These are phyloP conservation scores for Geothlypis trichas DNA, from an alignment of 2,113 vertebrate genomes.

Conservation along the genomic window DNA sequence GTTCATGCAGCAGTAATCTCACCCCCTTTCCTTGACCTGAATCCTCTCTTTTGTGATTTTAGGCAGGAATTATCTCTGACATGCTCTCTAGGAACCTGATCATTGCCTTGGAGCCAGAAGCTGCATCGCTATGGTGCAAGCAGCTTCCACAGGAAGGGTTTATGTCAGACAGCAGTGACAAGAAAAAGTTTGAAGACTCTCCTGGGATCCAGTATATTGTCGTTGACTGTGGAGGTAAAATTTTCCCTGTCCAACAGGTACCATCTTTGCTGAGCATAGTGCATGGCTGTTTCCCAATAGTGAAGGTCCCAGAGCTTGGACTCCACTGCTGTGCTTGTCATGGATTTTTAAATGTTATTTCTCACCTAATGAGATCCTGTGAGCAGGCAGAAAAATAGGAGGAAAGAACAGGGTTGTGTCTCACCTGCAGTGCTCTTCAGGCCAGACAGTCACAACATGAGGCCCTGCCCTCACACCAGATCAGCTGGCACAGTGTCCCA, in stretches of 20 bases:
- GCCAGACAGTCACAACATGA: neutral
- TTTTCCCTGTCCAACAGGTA: neutral
- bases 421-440: neutral
- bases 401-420: neutral
- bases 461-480: neutral
- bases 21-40: neutral
- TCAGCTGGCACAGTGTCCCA: neutral
- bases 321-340: neutral
- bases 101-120: constrained; percentile 62
- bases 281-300: neutral
- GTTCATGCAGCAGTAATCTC: neutral
- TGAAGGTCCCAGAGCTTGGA: neutral
- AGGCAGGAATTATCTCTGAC: constrained; percentile 52
- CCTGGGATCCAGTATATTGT: constrained; percentile 61
- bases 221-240: constrained; percentile 63
- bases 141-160: constrained; percentile 51
- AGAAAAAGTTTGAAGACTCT: constrained; percentile 16
- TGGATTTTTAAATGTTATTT: neutral
- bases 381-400: neutral
- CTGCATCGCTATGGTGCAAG: constrained; percentile 59
- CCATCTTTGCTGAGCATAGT: neutral
- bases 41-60: neutral
- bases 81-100: constrained; percentile 8
- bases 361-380: neutral
- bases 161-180: neutral